phyloP scores from a whole-genome alignment of 2,113 vertebrate species.

The Podarcis raffonei region DNA sequence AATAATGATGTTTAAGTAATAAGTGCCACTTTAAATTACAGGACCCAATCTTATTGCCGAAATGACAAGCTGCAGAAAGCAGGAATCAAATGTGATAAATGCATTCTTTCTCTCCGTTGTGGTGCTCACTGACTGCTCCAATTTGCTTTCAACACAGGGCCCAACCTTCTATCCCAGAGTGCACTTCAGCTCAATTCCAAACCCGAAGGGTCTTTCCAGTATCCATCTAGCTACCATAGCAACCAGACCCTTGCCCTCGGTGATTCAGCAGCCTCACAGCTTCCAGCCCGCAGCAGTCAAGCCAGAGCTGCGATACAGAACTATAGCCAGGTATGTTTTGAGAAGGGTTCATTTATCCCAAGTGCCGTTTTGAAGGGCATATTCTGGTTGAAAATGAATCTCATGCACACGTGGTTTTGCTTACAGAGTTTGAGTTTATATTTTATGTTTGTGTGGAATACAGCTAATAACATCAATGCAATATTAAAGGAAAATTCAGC shows the following conservation, averaged over 20 bases:
- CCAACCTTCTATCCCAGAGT: slow-evolving; percentile 96
- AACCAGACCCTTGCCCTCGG: slow-evolving; percentile 96
- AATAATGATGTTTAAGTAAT: not conserved
- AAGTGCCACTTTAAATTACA: slow-evolving; percentile 14
- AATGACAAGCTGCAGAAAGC: slow-evolving; percentile 41
- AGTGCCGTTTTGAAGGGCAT: not conserved
- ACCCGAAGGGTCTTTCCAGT: slow-evolving; percentile 97
- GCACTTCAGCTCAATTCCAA: slow-evolving; percentile 97
- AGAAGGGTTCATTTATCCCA: not conserved
- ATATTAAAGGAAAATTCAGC: slow-evolving; percentile 20
- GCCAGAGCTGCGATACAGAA: slow-evolving; percentile 90
- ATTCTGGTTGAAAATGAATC: not conserved
- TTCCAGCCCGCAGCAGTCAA: slow-evolving; percentile 86
- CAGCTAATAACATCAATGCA: slow-evolving; percentile 17
- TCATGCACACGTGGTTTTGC: not conserved
- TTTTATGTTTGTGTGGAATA: slow-evolving; percentile 2
- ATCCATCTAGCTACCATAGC: slow-evolving; percentile 98
- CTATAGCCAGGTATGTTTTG: slow-evolving; percentile 92
- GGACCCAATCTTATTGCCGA: slow-evolving; percentile 45
- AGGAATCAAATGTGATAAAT: slow-evolving; percentile 66
- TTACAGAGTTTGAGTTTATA: not conserved
- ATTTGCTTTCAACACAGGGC: slow-evolving; percentile 88
- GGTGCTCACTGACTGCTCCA: slow-evolving; percentile 83
- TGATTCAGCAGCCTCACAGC: slow-evolving; percentile 83
- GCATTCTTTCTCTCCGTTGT: slow-evolving; percentile 77